phyloP scores from a whole-genome alignment of 2,113 vertebrate genomes.

The Seriola quinqueradiata region DNA sequence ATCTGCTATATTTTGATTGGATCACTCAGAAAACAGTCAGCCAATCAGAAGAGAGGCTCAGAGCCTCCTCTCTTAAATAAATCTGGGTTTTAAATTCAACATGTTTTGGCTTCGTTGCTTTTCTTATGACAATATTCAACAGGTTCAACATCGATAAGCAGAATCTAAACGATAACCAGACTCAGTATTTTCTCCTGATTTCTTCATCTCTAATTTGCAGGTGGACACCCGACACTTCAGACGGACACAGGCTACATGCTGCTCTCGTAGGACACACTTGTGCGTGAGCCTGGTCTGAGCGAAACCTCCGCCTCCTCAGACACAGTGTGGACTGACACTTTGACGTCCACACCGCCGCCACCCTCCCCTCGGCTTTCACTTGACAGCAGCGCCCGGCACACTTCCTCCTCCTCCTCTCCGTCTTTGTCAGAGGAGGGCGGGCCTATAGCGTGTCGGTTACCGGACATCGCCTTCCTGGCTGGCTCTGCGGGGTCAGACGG shows the following conservation, averaged over 20 bases:
- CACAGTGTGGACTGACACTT: slow-evolving; percentile 25
- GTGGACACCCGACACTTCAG: neutral
- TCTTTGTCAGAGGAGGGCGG: neutral
- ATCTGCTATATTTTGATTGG: no score
- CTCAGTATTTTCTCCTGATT: neutral
- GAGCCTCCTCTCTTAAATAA: no score
- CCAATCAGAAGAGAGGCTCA: no score
- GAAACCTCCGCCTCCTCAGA: neutral
- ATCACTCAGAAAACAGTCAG: no score
- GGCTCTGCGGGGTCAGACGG: slow-evolving; percentile 69
- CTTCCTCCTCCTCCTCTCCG: neutral
- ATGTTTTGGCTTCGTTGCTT: neutral
- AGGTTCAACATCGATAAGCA: neutral
- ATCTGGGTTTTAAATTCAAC: neutral
- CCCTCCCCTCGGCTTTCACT: neutral
- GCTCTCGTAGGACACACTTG: slow-evolving; percentile 15
- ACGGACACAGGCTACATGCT: neutral
- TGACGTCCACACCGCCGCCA: accelerated
- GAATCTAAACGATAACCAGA: neutral
- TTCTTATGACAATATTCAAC: no score
- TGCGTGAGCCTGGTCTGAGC: neutral
- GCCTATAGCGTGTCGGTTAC: slow-evolving; percentile 53
- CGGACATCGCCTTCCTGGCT: slow-evolving; percentile 55
- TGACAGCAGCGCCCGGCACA: slow-evolving; percentile 19
- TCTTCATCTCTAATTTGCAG: neutral